Percentiles rank a stretch among this genome's conserved stretches.
Evolutionary conservation across 2,113 vertebrate species (phyloP).

Genomic region (Cepphus grylle): DNA sequence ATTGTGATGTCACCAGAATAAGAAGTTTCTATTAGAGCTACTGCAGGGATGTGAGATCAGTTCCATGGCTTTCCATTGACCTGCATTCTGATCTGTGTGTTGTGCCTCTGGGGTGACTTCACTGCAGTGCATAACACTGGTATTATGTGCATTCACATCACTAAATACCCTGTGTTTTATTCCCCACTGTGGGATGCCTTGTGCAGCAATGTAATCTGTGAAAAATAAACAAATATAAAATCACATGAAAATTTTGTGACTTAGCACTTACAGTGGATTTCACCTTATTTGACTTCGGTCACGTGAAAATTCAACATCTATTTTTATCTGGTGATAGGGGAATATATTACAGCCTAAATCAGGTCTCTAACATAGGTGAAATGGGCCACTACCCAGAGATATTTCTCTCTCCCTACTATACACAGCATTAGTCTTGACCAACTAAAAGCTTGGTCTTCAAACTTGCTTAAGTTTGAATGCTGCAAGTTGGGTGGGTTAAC

Average conservation of each 20-base stretch:
- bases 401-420: background rate
- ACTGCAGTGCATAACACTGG: background rate
- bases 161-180: background rate
- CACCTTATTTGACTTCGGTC: conserved; percentile 6
- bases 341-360: background rate
- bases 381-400: background rate
- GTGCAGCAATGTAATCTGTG: background rate
- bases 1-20: background rate
- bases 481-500: background rate
- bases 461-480: background rate
- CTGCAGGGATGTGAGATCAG: background rate
- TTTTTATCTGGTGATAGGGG: background rate
- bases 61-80: background rate
- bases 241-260: background rate
- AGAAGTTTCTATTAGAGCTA: background rate
- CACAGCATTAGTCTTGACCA: background rate
- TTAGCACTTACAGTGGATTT: background rate
- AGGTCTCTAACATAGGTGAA: background rate
- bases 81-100: background rate
- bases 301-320: background rate
- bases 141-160: background rate
- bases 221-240: background rate
- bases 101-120: background rate
- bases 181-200: rapidly evolving
- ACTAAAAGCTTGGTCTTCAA: background rate